Evolutionary conservation across 2,888 invertebrate genomes (phyloP).

Genomic region (Cephalotes varians): DNA sequence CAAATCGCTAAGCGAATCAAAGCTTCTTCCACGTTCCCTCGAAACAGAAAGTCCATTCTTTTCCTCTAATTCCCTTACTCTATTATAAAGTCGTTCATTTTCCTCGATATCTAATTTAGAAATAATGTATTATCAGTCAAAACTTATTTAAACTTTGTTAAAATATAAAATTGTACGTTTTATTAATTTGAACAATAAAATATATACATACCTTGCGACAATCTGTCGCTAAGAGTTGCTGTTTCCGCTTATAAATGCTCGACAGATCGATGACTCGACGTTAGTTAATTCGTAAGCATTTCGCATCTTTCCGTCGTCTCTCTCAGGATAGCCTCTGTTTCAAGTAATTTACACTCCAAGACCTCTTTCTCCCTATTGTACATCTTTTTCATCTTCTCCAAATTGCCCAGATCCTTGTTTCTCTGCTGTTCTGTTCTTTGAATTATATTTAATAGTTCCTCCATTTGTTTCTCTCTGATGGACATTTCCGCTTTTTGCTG

Average conservation of each 20-base stretch:
- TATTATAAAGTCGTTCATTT: constrained; percentile 91
- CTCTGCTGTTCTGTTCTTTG: constrained; percentile 93
- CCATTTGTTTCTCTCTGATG: constrained; percentile 91
- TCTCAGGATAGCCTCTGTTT: constrained; percentile 90
- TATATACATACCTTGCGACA: constrained; percentile 87
- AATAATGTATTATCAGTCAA: background rate
- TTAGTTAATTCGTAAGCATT: constrained; percentile 89
- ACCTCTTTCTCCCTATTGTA: constrained; percentile 89
- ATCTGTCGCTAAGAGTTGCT: constrained; percentile 89
- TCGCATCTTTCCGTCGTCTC: constrained; percentile 90
- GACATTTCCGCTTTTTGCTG: constrained; percentile 91
- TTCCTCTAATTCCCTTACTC: constrained; percentile 91
- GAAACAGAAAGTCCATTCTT: constrained; percentile 87
- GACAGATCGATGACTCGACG: constrained; percentile 89
- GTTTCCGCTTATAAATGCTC: constrained; percentile 90
- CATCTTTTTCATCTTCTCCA: constrained; percentile 88
- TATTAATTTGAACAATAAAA: background rate
- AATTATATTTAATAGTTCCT: constrained; percentile 91
- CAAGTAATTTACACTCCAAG: constrained; percentile 89
- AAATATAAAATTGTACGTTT: background rate
- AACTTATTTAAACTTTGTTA: background rate
- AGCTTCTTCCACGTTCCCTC: constrained; percentile 89
- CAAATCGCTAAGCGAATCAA: constrained; percentile 93
- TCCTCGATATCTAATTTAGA: constrained; percentile 88
- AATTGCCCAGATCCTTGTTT: constrained; percentile 90